Evolutionary conservation across 2,888 invertebrate genomes (phyloP), one percentile per base, ranked within the genome.

Genomic region (Formica aserva): DNA sequence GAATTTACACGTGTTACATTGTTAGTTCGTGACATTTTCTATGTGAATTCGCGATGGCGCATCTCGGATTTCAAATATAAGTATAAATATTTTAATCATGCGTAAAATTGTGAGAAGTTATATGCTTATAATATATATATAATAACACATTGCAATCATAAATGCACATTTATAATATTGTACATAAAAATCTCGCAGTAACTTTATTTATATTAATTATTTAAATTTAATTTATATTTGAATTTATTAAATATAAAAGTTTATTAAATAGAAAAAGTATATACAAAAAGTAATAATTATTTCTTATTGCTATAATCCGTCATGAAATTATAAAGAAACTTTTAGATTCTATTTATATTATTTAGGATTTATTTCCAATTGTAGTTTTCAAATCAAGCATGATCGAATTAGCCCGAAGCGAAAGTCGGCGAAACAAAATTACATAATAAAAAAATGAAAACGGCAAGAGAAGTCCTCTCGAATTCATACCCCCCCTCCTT

Each of bases 381-480:
- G 6, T 29, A 35, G 18, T 45, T 63, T 32, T 45, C 48, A 35
- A 48, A 48, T 6, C 22, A 62, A 63, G 18, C 22, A n/a, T 18
- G 45, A 63, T 57, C 18, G 18, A 57, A 45, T 75, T 48, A 63
- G 45, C 41, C 32, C 48, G 63, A 63, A 63, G 35, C 32, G 18
- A 26, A 41, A 74, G 15, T 55, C 13, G 35, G 35, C 48, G 18
- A 32, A 66, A 63, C n/a, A 8, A 35, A 48, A 35, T 1, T 22
- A 55, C 41, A 13, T 29, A 38, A 38, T 48, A 26, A 26, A 32
- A 48, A 52, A n/a, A 15, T 11, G 8, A 38, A 38, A 26, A 32
- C 9, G 35, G n/a, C 35, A 67, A 55, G 52, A 55, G 29, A 77
- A 77, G 29, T 77, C 29, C n/a, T 57, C 45, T 41, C 77, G 71